Evolutionary conservation across 2,797 vertebrate species (phyloP).

Genomic region (Sciurus carolinensis): DNA sequence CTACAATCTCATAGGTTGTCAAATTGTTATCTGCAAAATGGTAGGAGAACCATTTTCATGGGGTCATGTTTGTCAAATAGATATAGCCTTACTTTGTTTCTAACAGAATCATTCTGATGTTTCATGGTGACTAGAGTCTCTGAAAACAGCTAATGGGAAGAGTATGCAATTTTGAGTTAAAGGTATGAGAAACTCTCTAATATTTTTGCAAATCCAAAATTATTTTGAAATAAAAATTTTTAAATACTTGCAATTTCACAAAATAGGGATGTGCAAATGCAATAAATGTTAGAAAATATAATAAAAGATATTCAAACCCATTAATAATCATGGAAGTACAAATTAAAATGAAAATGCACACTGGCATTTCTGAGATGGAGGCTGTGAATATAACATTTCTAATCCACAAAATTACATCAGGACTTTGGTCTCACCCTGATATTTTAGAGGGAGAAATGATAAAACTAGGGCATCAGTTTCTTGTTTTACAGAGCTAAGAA

Average conservation of each 20-base stretch:
- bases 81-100: not conserved
- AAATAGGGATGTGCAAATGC: not conserved
- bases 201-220: slow-evolving; percentile 11
- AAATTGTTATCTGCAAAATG: slow-evolving; percentile 34
- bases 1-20: not conserved
- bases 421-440: not conserved
- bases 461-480: not conserved
- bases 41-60: slow-evolving; percentile 29
- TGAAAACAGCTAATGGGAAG: not conserved
- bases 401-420: not conserved
- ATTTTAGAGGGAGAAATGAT: slow-evolving; percentile 14
- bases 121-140: not conserved
- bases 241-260: not conserved
- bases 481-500: slow-evolving; percentile 42
- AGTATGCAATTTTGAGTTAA: not conserved
- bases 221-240: slow-evolving; percentile 28
- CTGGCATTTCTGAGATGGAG: not conserved
- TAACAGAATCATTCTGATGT: slow-evolving; percentile 1
- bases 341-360: not conserved
- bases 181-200: not conserved
- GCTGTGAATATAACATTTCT: not conserved
- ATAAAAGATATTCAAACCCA: not conserved
- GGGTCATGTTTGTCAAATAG: not conserved
- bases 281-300: not conserved
- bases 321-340: not conserved